Evolutionary conservation across 2,888 invertebrate genomes (phyloP).

Genomic region (Epinotia bilunana): DNA sequence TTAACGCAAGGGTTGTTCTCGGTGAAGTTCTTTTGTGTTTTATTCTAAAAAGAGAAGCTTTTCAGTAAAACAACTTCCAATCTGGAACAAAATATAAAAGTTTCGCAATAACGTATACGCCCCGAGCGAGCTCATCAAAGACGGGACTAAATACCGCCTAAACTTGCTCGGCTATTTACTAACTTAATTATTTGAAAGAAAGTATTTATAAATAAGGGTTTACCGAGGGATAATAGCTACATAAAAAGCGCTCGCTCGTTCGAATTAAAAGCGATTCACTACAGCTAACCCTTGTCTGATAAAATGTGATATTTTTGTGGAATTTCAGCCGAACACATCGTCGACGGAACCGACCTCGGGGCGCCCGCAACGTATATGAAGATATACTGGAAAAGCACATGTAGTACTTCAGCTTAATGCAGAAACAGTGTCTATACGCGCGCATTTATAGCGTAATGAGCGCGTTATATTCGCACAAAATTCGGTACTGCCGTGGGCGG

Average conservation of each 20-base stretch:
- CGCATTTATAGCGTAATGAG: constrained; percentile 73
- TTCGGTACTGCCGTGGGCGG: constrained; percentile 80
- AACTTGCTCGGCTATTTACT: constrained; percentile 66
- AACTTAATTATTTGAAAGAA: constrained; percentile 46
- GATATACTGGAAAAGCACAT: constrained; percentile 47
- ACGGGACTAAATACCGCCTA: constrained; percentile 68
- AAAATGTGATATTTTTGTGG: constrained; percentile 27
- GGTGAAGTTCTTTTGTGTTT: constrained; percentile 80
- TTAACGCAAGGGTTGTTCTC: constrained; percentile 77
- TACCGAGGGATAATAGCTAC: constrained; percentile 48
- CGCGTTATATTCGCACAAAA: constrained; percentile 70
- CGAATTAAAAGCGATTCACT: constrained; percentile 19
- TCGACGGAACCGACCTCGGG: constrained; percentile 6
- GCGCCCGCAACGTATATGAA: constrained; percentile 41
- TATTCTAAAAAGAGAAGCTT: constrained; percentile 78
- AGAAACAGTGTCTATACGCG: constrained; percentile 78
- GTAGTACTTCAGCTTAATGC: constrained; percentile 76
- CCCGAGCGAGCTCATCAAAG: constrained; percentile 76
- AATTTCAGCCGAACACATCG: constrained; percentile 8
- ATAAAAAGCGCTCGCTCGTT: constrained; percentile 23
- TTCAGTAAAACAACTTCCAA: constrained; percentile 81
- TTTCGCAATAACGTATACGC: constrained; percentile 81
- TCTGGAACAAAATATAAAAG: constrained; percentile 82
- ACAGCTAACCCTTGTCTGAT: constrained; percentile 18
- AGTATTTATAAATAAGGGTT: constrained; percentile 60